These are phyloP conservation scores for Ganaspis brasiliensis DNA, from an alignment of 2,888 invertebrate genomes.

Conservation along the genomic window DNA sequence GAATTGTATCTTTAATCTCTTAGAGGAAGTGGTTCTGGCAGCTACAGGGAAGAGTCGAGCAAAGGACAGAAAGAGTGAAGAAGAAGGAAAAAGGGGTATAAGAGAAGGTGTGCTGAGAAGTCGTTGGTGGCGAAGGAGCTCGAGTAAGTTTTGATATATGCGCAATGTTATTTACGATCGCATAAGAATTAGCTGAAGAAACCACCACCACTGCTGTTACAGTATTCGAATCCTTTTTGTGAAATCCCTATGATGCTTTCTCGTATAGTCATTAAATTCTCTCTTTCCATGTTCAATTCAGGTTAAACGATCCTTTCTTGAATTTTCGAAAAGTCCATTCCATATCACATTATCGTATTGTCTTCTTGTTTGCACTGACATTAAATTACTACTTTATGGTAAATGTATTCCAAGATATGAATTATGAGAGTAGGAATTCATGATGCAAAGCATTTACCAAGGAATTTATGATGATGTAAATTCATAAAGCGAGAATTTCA, in stretches of 20 bases:
- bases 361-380: background rate
- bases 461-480: conserved; percentile 18
- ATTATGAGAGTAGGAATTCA: conserved; percentile 6
- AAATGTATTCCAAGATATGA: conserved; percentile 29
- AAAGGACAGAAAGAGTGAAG: conserved; percentile 45
- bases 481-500: background rate
- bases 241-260: conserved; percentile 60
- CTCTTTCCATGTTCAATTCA: conserved; percentile 61
- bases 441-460: background rate
- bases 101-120: conserved; percentile 41
- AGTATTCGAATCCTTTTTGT: conserved; percentile 56
- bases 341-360: conserved; percentile 17
- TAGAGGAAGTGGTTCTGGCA: conserved; percentile 65
- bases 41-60: conserved; percentile 22
- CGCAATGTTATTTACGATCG: conserved; percentile 78
- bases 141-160: conserved; percentile 78
- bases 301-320: conserved; percentile 63
- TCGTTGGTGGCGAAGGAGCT: conserved; percentile 62
- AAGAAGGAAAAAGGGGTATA: conserved; percentile 52
- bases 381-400: conserved; percentile 22
- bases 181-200: conserved; percentile 77
- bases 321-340: background rate
- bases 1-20: conserved; percentile 75
- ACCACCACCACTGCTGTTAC: conserved; percentile 60
- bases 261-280: conserved; percentile 69